These are phyloP conservation scores for Macrophya alboannulata DNA, from an alignment of 2,888 invertebrate species.

Conservation along the genomic window DNA sequence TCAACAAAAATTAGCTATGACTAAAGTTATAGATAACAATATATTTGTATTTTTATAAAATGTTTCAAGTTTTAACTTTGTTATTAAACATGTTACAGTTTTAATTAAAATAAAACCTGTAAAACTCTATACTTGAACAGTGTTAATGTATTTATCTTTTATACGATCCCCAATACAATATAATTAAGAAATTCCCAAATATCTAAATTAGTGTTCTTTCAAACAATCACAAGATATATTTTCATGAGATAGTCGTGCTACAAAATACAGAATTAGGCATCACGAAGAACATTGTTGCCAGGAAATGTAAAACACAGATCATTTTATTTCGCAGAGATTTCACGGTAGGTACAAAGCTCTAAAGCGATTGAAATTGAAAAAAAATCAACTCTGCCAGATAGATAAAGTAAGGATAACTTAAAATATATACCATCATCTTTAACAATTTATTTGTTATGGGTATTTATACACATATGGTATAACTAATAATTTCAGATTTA, in stretches of 20 bases:
- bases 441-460: neutral
- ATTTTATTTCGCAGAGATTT: conserved; percentile 36
- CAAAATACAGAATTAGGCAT: neutral
- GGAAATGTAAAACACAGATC: conserved; percentile 34
- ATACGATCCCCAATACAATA: neutral
- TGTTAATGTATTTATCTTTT: neutral
- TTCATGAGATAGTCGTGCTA: neutral
- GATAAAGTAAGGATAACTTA: conserved; percentile 3
- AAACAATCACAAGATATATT: neutral
- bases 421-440: conserved; percentile 5
- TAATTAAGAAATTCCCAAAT: neutral
- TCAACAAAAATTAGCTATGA: conserved; percentile 20
- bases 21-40: conserved; percentile 37
- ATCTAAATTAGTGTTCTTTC: neutral
- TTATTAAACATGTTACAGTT: conserved; percentile 55
- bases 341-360: conserved; percentile 11
- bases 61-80: conserved; percentile 55
- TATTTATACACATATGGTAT: conserved; percentile 29
- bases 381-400: neutral
- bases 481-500: conserved; percentile 24
- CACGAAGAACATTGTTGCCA: neutral
- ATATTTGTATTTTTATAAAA: conserved; percentile 58
- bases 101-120: conserved; percentile 53
- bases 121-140: conserved; percentile 39
- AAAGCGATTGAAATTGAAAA: neutral